Evolutionary conservation across 2,113 vertebrate species (phyloP).

Genomic region (Percopsis transmontana): DNA sequence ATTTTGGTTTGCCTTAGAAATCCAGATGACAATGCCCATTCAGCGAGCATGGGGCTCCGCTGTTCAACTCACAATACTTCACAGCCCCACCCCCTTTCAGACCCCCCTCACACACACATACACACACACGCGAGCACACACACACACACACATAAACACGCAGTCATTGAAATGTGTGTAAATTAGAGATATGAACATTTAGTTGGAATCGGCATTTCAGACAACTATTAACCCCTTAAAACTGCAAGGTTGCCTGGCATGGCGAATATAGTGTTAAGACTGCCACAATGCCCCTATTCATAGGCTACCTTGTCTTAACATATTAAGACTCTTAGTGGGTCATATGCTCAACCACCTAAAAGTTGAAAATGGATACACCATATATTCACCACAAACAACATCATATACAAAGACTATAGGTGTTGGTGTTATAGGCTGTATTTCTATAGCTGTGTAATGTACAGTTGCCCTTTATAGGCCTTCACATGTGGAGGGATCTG

Average conservation of each 20-base stretch:
- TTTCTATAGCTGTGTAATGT: neutral
- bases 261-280: too few relatives aligned
- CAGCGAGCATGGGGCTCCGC: conserved; percentile 69
- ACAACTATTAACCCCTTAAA: too few relatives aligned
- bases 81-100: conserved; percentile 26
- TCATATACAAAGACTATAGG: too few relatives aligned
- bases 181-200: conserved; percentile 55
- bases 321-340: conserved; percentile 72
- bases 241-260: too few relatives aligned
- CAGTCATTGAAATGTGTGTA: conserved; percentile 59
- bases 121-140: conserved; percentile 1
- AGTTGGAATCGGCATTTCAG: conserved; percentile 39
- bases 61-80: conserved; percentile 69
- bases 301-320: conserved; percentile 58
- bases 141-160: conserved; percentile 12
- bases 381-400: too few relatives aligned
- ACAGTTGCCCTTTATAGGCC: neutral
- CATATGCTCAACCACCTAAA: conserved; percentile 70
- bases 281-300: conserved; percentile 42
- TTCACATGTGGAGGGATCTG: conserved; percentile 32
- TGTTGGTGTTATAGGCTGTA: neutral
- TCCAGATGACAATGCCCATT: conserved; percentile 79
- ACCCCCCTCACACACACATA: conserved; percentile 21
- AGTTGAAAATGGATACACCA: conserved; percentile 35
- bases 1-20: conserved; percentile 77